Conservation (phyloP, 2,888 invertebrate species). For the Sinelater perroti region DNA sequence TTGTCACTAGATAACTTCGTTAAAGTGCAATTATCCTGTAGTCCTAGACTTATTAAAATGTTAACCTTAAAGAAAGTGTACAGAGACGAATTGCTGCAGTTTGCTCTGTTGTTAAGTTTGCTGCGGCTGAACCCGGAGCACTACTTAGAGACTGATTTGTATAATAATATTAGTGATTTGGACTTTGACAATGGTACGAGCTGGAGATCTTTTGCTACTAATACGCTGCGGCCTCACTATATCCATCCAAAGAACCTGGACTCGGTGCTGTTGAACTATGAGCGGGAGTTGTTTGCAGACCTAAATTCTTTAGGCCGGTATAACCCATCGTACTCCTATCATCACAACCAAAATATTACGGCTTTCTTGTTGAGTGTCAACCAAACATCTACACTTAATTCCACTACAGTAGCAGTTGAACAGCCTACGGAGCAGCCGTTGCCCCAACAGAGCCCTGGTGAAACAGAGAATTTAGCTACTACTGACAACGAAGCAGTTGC, state of each 20-base stretch:
- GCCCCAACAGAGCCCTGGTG: slow-evolving; percentile 14
- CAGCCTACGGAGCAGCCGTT: slow-evolving; percentile 20
- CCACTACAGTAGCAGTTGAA: slow-evolving; percentile 46
- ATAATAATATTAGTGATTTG: slow-evolving; percentile 53
- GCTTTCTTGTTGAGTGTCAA: slow-evolving; percentile 72
- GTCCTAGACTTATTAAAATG: slow-evolving; percentile 62
- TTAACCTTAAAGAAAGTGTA: slow-evolving; percentile 84
- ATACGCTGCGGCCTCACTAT: slow-evolving; percentile 68
- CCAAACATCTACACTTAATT: slow-evolving; percentile 62
- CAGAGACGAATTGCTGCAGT: slow-evolving; percentile 81
- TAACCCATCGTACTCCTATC: slow-evolving; percentile 62
- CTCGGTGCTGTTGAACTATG: slow-evolving; percentile 74
- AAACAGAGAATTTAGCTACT: not conserved
- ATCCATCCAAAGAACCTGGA: slow-evolving; percentile 79
- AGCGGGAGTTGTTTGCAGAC: slow-evolving; percentile 77
- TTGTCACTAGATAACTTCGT: no score
- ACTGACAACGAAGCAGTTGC: slow-evolving; percentile 10
- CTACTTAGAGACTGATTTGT: slow-evolving; percentile 67
- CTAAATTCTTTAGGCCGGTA: slow-evolving; percentile 75
- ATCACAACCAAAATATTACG: slow-evolving; percentile 64
- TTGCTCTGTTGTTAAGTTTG: slow-evolving; percentile 82
- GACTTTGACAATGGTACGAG: slow-evolving; percentile 75
- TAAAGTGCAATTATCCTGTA: not conserved
- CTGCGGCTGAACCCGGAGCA: slow-evolving; percentile 79
- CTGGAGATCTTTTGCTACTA: slow-evolving; percentile 69